Percentiles rank a stretch among this genome's conserved stretches.
Evolutionary conservation across 2,888 invertebrate species (phyloP).

Genomic region (Tetropium fuscum): DNA sequence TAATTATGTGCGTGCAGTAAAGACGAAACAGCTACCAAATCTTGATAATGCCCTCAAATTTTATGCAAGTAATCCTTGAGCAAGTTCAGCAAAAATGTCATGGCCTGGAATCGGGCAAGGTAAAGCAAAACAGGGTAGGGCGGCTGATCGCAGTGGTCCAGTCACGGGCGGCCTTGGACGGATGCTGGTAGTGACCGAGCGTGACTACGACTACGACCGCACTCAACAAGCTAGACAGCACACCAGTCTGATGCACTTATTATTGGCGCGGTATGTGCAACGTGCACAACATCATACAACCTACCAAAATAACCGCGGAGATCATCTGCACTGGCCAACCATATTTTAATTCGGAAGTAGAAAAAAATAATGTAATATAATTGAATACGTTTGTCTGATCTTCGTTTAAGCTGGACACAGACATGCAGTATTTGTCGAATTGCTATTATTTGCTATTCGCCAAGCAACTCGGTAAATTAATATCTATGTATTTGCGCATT

Average conservation of each 20-base stretch:
- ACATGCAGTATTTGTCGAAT: too few relatives aligned
- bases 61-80: neutral
- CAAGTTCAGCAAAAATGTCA: conserved; percentile 12
- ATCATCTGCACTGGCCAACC: neutral
- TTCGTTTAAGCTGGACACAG: too few relatives aligned
- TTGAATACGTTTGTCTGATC: too few relatives aligned
- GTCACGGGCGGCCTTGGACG: conserved; percentile 42
- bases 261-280: conserved; percentile 8
- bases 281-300: conserved; percentile 11
- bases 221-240: conserved; percentile 21
- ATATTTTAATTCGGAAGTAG: neutral
- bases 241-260: conserved; percentile 22
- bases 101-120: conserved; percentile 13
- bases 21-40: too few relatives aligned
- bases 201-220: conserved; percentile 24
- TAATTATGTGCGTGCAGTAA: too few relatives aligned
- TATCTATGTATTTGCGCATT: too few relatives aligned
- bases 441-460: too few relatives aligned
- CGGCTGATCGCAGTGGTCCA: conserved; percentile 36
- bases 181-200: conserved; percentile 37
- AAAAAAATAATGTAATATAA: too few relatives aligned
- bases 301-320: neutral
- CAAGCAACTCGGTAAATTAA: too few relatives aligned
- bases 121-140: conserved; percentile 17
- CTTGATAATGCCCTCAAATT: neutral